phyloP scores from a whole-genome alignment of 2,888 invertebrate genomes.

The Ochropleura leucogaster region DNA sequence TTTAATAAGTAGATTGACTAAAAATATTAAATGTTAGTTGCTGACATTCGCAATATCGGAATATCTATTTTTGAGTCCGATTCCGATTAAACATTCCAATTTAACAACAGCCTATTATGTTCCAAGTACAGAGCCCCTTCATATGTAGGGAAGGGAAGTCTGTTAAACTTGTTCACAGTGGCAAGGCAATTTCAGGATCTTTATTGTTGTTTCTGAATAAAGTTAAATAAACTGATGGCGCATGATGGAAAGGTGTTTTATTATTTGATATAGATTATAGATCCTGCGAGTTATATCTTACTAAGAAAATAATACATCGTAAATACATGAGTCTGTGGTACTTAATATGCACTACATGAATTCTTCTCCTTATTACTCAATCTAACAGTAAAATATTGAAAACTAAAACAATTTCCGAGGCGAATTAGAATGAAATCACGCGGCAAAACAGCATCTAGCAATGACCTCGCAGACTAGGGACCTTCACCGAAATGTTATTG shows the following conservation, averaged over 20 bases:
- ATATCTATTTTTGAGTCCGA: conserved; percentile 7
- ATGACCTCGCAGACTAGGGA: conserved; percentile 84
- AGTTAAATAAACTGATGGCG: not conserved
- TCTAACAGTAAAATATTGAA: conserved; percentile 36
- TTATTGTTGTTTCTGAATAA: not conserved
- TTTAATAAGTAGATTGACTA: not conserved
- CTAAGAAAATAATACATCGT: not conserved
- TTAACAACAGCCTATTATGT: not conserved
- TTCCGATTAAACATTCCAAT: not conserved
- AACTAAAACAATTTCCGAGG: conserved; percentile 34
- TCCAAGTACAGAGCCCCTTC: not conserved
- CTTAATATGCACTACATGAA: not conserved
- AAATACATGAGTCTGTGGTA: too few species aligned
- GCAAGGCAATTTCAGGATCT: not conserved
- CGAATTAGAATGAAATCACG: conserved; percentile 63
- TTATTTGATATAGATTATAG: too few species aligned
- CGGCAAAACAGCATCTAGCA: conserved; percentile 71
- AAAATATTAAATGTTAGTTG: conserved; percentile 32
- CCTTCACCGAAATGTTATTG: conserved; percentile 89
- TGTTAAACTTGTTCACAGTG: too few species aligned
- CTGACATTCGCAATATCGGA: conserved; percentile 21
- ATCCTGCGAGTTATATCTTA: not conserved
- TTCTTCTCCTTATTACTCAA: conserved; percentile 10
- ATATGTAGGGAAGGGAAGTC: not conserved
- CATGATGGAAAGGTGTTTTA: not conserved